Conservation (phyloP, 2,113 vertebrate genomes). For the Riparia riparia region DNA sequence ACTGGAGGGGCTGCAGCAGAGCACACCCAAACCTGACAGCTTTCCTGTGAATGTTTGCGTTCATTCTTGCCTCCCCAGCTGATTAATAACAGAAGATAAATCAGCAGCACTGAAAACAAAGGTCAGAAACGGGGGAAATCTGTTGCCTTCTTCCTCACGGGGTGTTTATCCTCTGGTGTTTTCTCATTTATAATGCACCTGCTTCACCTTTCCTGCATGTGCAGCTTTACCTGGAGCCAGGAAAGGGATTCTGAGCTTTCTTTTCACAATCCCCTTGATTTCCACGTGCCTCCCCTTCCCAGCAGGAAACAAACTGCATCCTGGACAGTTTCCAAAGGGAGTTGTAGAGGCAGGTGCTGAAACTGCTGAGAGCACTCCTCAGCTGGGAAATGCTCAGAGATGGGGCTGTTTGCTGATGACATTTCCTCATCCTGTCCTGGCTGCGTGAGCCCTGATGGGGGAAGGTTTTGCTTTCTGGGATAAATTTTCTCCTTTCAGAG, state of each 20-base stretch:
- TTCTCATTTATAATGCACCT: neutral
- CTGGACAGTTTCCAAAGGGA: neutral
- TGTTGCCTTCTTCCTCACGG: neutral
- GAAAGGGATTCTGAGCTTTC: neutral
- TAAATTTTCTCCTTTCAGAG: neutral
- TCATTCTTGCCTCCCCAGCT: neutral
- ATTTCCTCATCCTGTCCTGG: neutral
- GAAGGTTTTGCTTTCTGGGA: neutral
- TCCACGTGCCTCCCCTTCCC: neutral
- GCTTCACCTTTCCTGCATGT: neutral
- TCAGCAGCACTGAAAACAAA: neutral
- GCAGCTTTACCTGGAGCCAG: neutral
- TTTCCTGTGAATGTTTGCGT: neutral
- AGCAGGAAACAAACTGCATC: neutral
- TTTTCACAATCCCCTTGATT: neutral
- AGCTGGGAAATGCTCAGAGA: neutral
- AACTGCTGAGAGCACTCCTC: neutral
- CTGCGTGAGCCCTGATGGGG: neutral
- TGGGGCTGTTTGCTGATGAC: neutral
- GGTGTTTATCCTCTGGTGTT: neutral
- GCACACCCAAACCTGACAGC: neutral
- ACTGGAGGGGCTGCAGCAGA: neutral
- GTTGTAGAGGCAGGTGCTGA: neutral
- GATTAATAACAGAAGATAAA: neutral
- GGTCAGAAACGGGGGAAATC: neutral